phyloP scores from a whole-genome alignment of 92 coral and sea anemone genomes.

The Epizoanthus rinbou region DNA sequence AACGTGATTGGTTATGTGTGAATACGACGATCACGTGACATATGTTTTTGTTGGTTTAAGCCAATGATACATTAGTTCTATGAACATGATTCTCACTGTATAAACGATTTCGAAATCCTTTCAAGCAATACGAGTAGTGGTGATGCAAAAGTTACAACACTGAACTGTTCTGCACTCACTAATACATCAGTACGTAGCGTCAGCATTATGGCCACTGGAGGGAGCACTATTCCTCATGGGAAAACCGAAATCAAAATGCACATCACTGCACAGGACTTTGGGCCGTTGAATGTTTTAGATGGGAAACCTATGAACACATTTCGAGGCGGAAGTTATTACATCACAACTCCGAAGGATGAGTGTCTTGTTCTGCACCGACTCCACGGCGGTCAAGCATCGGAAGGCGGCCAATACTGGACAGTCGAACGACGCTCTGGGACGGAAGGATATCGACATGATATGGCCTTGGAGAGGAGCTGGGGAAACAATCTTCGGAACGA shows the following conservation, averaged over 20 bases:
- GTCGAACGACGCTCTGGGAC: constrained; percentile 25
- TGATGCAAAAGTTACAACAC: too few relatives aligned
- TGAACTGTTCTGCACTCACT: too few relatives aligned
- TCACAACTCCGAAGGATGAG: constrained; percentile 44
- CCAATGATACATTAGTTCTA: too few relatives aligned
- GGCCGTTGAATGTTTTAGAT: constrained; percentile 28
- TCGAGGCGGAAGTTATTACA: constrained; percentile 43
- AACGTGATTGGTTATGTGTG: too few relatives aligned
- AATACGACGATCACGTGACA: too few relatives aligned
- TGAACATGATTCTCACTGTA: too few relatives aligned
- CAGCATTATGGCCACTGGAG: background rate
- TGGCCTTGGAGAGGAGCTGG: constrained; percentile 32
- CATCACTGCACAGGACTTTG: constrained; percentile 27
- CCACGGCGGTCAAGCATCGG: constrained; percentile 34
- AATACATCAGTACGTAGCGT: too few relatives aligned
- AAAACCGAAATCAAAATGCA: constrained; percentile 47
- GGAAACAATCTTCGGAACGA: constrained; percentile 22
- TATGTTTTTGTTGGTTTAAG: too few relatives aligned
- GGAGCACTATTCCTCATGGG: constrained; percentile 34
- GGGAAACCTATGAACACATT: constrained; percentile 41
- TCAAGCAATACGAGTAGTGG: too few relatives aligned
- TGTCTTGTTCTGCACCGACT: constrained; percentile 26
- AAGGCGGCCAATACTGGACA: constrained; percentile 47
- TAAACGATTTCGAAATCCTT: too few relatives aligned
- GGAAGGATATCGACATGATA: constrained; percentile 3